phyloP scores from a whole-genome alignment of 2,888 invertebrate species.

The Stenolophus ochropezus region DNA sequence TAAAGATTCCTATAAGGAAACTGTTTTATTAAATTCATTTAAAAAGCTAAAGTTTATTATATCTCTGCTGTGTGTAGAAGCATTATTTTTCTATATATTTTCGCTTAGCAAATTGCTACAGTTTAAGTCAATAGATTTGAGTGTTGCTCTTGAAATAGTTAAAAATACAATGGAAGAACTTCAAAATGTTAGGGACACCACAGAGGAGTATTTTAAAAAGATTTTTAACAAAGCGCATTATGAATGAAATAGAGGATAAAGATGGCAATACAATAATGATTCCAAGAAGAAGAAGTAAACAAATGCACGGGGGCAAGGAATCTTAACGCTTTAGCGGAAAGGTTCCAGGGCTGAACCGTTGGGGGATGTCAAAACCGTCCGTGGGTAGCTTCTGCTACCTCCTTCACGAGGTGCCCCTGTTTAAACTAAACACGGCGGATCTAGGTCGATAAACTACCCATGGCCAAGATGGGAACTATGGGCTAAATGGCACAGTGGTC shows the following conservation, averaged over 20 bases:
- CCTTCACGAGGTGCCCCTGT: no score
- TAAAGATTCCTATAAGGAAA: conserved; percentile 20
- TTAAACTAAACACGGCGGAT: no score
- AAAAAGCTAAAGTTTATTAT: neutral
- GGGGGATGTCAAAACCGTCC: no score
- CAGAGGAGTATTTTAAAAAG: neutral
- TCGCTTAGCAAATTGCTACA: neutral
- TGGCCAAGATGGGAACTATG: no score
- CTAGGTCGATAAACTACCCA: no score
- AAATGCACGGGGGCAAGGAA: no score
- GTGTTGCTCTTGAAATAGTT: neutral
- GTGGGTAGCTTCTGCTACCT: no score
- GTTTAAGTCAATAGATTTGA: neutral
- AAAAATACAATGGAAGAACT: neutral
- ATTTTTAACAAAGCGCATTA: neutral
- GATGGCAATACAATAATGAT: neutral
- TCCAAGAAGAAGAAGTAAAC: neutral
- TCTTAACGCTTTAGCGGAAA: no score
- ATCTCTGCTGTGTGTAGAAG: neutral
- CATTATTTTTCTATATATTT: neutral
- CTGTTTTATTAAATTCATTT: neutral
- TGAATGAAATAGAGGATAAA: neutral
- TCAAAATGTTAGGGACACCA: neutral
- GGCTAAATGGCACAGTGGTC: no score
- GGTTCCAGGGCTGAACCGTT: no score